Evolutionary conservation across 2,888 invertebrate species (phyloP).

Genomic region (Volucella bombylans): DNA sequence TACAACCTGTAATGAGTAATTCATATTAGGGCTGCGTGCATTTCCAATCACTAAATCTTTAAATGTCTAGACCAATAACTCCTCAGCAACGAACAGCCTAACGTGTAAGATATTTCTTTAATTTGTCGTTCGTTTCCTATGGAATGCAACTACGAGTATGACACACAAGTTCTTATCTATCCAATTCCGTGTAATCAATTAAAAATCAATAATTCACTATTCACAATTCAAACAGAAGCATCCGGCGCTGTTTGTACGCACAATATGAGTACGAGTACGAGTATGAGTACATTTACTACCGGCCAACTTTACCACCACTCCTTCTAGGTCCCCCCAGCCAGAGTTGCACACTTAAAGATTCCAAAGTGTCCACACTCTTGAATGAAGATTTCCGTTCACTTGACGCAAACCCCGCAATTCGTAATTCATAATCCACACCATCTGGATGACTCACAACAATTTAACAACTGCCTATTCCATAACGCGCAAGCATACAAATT

Average conservation of each 20-base stretch:
- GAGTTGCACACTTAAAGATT: constrained; percentile 59
- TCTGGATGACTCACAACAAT: constrained; percentile 74
- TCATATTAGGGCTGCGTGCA: too few species aligned
- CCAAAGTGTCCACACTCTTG: constrained; percentile 71
- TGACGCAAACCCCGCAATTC: constrained; percentile 68
- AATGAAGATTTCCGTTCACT: constrained; percentile 73
- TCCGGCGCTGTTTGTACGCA: constrained; percentile 71
- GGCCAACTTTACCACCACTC: constrained; percentile 39
- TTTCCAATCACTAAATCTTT: too few species aligned
- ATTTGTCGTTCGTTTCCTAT: too few species aligned
- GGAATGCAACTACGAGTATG: too few species aligned
- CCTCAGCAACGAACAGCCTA: too few species aligned
- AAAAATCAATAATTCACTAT: constrained; percentile 68
- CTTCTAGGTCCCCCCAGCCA: constrained; percentile 37
- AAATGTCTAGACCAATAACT: too few species aligned
- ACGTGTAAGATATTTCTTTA: too few species aligned
- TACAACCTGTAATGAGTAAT: too few species aligned
- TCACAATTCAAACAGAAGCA: constrained; percentile 71
- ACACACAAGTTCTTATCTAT: constrained; percentile 52
- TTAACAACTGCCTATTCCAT: constrained; percentile 67
- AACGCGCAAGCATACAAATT: constrained; percentile 67
- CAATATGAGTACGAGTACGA: background rate
- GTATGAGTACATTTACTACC: constrained; percentile 12
- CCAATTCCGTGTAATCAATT: constrained; percentile 68
- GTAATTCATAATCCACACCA: constrained; percentile 73